phyloP scores from a whole-genome alignment of 2,797 vertebrate genomes.

The Helostoma temminkii region DNA sequence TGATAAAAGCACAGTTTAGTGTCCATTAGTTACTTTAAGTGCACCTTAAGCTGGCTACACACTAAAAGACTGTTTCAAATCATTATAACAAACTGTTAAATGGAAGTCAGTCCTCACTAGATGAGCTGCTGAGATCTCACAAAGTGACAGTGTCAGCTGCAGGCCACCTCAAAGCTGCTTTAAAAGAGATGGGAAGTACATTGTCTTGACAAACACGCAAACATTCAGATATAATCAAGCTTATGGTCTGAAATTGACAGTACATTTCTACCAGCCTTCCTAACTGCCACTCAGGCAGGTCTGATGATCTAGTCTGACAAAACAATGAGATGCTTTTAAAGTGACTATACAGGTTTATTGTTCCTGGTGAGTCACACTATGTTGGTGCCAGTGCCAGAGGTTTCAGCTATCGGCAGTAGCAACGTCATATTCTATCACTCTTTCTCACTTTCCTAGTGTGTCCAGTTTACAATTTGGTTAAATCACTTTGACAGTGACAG shows the following conservation, averaged over 20 bases:
- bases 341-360: slow-evolving; percentile 14
- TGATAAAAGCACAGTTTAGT: slow-evolving; percentile 12
- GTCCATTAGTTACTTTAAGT: slow-evolving; percentile 20
- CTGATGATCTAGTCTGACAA: not conserved
- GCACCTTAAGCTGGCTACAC: slow-evolving; percentile 50
- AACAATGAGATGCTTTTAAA: slow-evolving; percentile 23
- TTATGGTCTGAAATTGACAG: not conserved
- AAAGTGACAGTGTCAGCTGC: not conserved
- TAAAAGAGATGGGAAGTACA: not conserved
- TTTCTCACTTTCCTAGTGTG: not conserved
- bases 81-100: not conserved
- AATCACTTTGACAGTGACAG: not conserved
- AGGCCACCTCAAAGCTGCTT: slow-evolving; percentile 8
- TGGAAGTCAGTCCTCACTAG: not conserved
- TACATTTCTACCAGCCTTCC: not conserved
- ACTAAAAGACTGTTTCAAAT: slow-evolving; percentile 4
- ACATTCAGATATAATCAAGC: not conserved
- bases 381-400: not conserved
- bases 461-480: not conserved
- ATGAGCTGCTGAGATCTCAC: slow-evolving; percentile 13
- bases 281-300: slow-evolving; percentile 34
- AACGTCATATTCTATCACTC: not conserved
- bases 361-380: not conserved
- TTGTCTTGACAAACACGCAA: not conserved
- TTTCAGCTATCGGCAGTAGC: slow-evolving; percentile 1